These are phyloP conservation scores for Papilio glaucus DNA, from an alignment of 1,140 invertebrate genomes.

Conservation along the genomic window DNA sequence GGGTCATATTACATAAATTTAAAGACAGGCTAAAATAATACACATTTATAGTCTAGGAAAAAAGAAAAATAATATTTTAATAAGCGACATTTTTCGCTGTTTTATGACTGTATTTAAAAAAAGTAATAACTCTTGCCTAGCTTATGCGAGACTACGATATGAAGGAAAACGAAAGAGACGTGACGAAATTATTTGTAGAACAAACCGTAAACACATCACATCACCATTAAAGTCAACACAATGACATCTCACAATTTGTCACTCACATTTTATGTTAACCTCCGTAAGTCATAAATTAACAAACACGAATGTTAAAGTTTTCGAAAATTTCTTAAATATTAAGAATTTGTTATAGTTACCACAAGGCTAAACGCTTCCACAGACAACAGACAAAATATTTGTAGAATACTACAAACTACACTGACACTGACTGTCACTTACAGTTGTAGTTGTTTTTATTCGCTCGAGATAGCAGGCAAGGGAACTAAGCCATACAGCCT, in stretches of 20 bases:
- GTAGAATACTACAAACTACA: background rate
- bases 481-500: no score
- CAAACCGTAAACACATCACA: constrained; percentile 72
- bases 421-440: background rate
- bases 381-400: constrained; percentile 1
- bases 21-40: no score
- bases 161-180: constrained; percentile 48
- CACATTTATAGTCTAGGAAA: no score
- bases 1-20: no score
- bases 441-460: background rate
- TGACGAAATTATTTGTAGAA: constrained; percentile 62
- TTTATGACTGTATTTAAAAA: background rate
- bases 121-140: background rate
- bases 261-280: constrained; percentile 44
- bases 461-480: no score
- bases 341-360: constrained; percentile 12
- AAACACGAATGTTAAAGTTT: background rate
- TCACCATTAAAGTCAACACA: constrained; percentile 44
- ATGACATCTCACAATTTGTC: constrained; percentile 45
- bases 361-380: constrained; percentile 14
- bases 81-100: background rate
- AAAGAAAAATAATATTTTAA: background rate
- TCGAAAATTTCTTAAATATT: background rate
- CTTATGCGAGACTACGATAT: background rate
- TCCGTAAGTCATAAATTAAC: constrained; percentile 14